Base-by-base conservation (phyloP, 1,140 invertebrate species). In the Aphaenogaster rudis region DNA sequence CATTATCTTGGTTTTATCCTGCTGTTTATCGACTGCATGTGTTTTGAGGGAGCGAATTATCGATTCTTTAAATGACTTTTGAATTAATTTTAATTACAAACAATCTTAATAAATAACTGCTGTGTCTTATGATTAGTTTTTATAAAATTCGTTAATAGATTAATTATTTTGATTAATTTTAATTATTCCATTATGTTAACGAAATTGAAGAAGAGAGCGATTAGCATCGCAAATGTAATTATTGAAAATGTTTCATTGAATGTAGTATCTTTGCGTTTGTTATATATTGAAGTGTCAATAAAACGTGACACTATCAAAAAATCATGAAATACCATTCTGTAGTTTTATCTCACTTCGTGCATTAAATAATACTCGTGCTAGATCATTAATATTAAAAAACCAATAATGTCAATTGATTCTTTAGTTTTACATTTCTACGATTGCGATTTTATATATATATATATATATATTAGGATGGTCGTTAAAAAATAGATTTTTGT, bases 111-210 rank as follows among this genome's bases (percentile, higher is more conserved):
- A 80, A 54, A 54, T 52, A 28, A 54, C 4, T 39, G 17, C 4
- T 17, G 28, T 13, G 15, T 17, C 2, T 52, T 36, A 45, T 33
- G 0, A 9, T 67, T 28, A 28, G 3, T 50, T 28, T 39, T 42
- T 80, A 4, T 52, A 7, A 67, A 45, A 80, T 15, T 28, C 5
- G 21, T 63, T 33, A 45, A 2, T 28, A 7, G 28, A n/a, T 7
- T 66, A 50, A 64, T 79, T 66, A 66, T 39, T 21, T 79, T 6
- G 17, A 48, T 48, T 39, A n/a, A 0, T 67, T 80, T 67, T 67
- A 42, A 39, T 52, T 80, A 66, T 64, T 21, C 9, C 6, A 48
- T 48, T 7, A 15, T 15, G 36, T 66, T 42, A 66, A 45, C 15
- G 28, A 64, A 66, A 79, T 45, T 79, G 33, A 50, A 15, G 5